Evolutionary conservation across 64 coral and sea anemone genomes (phyloP).

Genomic region (Montipora capricornis): DNA sequence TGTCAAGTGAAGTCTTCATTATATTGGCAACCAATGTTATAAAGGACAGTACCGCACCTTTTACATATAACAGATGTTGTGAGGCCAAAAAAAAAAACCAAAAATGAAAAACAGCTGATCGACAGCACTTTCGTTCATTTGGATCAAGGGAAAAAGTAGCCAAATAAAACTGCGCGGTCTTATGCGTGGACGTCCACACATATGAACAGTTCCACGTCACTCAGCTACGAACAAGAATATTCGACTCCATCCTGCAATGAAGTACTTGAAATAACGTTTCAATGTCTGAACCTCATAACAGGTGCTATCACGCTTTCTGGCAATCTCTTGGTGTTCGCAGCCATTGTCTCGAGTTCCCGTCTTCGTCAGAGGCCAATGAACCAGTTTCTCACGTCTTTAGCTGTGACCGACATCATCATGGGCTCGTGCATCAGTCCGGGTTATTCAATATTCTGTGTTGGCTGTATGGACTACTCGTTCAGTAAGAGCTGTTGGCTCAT

Average conservation of each 20-base stretch:
- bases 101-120: no score
- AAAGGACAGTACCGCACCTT: no score
- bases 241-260: background rate
- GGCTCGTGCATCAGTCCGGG: conserved; percentile 50
- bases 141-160: no score
- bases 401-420: conserved; percentile 71
- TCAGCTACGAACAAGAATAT: background rate
- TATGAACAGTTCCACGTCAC: background rate
- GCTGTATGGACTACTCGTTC: background rate
- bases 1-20: no score
- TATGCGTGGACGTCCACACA: no score
- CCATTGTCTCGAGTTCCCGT: background rate
- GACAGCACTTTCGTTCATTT: no score
- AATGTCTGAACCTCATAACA: background rate
- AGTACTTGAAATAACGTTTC: background rate
- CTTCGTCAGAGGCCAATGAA: conserved; percentile 63
- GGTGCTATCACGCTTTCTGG: background rate
- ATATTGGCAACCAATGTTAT: no score
- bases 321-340: conserved; percentile 2
- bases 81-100: no score
- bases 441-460: conserved; percentile 49
- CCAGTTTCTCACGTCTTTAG: conserved; percentile 64
- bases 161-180: no score
- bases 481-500: conserved; percentile 63
- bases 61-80: no score